phyloP scores from a whole-genome alignment of 2,888 invertebrate species.

The Trilocha varians region DNA sequence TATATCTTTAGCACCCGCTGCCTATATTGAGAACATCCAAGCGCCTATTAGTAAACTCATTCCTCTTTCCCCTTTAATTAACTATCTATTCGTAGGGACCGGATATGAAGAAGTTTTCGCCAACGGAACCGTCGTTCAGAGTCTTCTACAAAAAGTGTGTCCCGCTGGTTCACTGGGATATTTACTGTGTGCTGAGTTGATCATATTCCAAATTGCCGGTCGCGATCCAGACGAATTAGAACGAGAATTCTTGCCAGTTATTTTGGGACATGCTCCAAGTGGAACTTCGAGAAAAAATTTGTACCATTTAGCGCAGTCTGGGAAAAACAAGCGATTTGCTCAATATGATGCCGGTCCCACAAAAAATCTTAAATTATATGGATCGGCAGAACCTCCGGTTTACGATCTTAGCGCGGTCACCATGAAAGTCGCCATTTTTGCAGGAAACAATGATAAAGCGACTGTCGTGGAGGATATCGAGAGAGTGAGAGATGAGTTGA shows the following conservation, averaged over 20 bases:
- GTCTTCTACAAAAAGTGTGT: constrained; percentile 7
- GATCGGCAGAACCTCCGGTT: background rate
- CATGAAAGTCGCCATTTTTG: background rate
- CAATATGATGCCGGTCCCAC: constrained; percentile 18
- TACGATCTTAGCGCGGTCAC: background rate
- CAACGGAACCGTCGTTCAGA: background rate
- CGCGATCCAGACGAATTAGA: constrained; percentile 14
- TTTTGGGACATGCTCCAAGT: constrained; percentile 16
- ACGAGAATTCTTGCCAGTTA: constrained; percentile 14
- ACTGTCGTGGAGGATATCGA: background rate
- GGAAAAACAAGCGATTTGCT: constrained; percentile 14
- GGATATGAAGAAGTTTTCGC: constrained; percentile 8
- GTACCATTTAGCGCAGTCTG: constrained; percentile 21
- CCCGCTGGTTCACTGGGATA: constrained; percentile 5
- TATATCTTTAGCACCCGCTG: constrained; percentile 33
- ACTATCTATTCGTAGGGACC: background rate
- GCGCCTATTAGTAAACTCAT: background rate
- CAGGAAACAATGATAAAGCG: background rate
- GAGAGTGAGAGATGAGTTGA: background rate
- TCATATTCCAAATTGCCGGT: constrained; percentile 8
- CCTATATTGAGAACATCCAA: constrained; percentile 11
- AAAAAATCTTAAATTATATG: constrained; percentile 10
- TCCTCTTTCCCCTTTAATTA: background rate
- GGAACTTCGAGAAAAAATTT: constrained; percentile 22
- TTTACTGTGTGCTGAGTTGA: constrained; percentile 8